phyloP scores from a whole-genome alignment of 23 tunicate species.

The Ascidia mentula region DNA sequence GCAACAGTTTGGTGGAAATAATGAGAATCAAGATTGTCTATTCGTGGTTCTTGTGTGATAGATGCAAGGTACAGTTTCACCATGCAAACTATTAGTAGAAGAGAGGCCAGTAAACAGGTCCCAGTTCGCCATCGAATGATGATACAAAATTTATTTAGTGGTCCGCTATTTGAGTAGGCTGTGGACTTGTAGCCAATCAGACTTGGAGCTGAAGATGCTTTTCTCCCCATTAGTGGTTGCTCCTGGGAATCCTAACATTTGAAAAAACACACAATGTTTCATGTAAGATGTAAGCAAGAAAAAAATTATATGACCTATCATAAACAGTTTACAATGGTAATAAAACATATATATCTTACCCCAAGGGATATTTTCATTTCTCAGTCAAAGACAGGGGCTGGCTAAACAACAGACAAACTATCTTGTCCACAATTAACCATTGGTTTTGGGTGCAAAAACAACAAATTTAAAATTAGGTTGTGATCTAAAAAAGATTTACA shows the following conservation, averaged over 20 bases:
- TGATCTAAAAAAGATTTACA: too few relatives aligned
- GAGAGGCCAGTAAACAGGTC: neutral
- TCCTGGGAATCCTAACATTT: neutral
- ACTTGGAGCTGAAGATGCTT: neutral
- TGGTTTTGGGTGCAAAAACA: too few relatives aligned
- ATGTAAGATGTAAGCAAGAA: neutral
- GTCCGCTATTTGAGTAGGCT: neutral
- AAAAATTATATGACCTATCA: neutral
- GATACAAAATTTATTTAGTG: neutral
- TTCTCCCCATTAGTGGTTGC: neutral
- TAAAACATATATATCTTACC: neutral
- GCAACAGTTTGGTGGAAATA: neutral
- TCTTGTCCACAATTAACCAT: too few relatives aligned
- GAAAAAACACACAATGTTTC: neutral
- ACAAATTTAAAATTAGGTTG: too few relatives aligned
- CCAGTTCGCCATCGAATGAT: slow-evolving; percentile 17
- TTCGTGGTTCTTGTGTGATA: neutral
- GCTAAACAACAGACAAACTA: too few relatives aligned
- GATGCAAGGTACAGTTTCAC: slow-evolving; percentile 1
- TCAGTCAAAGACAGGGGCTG: too few relatives aligned
- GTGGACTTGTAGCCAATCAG: neutral
- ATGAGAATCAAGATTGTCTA: neutral
- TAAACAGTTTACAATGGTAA: neutral
- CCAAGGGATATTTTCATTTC: neutral
- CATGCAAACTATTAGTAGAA: neutral